Conservation (phyloP, 2,113 vertebrate genomes). For the Onychorhynchus coronatus region DNA sequence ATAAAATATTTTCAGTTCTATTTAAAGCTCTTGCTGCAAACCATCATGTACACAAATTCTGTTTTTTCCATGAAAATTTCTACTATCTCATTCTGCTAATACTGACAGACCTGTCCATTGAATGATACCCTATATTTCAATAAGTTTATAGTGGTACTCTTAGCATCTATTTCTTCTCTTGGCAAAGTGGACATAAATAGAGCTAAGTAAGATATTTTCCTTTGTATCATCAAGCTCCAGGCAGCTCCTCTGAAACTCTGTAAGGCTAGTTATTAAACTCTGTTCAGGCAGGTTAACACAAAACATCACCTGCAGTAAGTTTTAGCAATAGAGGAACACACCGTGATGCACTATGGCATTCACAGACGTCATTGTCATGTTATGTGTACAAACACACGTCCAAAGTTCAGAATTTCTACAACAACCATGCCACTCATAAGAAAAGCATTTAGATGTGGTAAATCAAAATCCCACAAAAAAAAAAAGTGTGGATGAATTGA, state of each 20-base stretch:
- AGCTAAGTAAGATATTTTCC: not conserved
- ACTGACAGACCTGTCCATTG: not conserved
- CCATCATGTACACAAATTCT: not conserved
- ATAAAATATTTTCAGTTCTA: not conserved
- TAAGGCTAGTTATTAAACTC: not conserved
- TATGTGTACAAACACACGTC: not conserved
- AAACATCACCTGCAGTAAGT: not conserved
- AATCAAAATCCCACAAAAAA: not conserved
- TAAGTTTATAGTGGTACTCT: not conserved
- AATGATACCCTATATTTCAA: not conserved
- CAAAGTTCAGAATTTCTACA: not conserved
- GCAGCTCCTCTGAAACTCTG: not conserved
- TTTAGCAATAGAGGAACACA: not conserved
- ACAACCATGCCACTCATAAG: not conserved
- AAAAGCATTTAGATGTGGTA: not conserved
- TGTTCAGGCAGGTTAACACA: not conserved
- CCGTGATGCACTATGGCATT: rapidly evolving
- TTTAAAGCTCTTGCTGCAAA: not conserved
- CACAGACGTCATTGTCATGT: not conserved
- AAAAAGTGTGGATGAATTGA: not conserved
- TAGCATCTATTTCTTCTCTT: not conserved
- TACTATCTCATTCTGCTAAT: not conserved
- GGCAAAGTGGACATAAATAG: not conserved
- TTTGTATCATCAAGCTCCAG: not conserved
- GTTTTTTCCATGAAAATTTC: not conserved